phyloP scores from a whole-genome alignment of 2,888 invertebrate species.

The Nasonia oneida region DNA sequence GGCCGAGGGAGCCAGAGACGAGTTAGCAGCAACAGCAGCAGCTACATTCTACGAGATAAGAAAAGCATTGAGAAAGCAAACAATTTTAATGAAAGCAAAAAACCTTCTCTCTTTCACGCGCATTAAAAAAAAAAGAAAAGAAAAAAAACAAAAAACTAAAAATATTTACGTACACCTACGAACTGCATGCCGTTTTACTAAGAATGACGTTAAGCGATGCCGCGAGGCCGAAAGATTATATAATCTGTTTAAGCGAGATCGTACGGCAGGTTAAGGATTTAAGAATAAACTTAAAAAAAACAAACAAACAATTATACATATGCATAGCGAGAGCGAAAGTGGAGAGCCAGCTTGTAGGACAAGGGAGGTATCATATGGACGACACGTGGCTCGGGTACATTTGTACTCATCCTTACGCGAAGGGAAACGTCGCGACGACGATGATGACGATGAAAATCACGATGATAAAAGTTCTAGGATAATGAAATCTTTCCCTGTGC shows the following conservation, averaged over 20 bases:
- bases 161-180: slow-evolving; percentile 58
- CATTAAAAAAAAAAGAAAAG: slow-evolving; percentile 18
- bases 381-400: slow-evolving; percentile 28
- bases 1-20: neutral
- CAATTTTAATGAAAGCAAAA: slow-evolving; percentile 48
- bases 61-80: slow-evolving; percentile 20
- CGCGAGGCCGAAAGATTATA: slow-evolving; percentile 31
- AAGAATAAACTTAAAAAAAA: slow-evolving; percentile 36
- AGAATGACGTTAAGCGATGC: slow-evolving; percentile 14
- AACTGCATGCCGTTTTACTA: slow-evolving; percentile 58
- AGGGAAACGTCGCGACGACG: slow-evolving; percentile 26
- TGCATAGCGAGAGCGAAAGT: slow-evolving; percentile 25
- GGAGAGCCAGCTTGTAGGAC: neutral
- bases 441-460: neutral
- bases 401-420: slow-evolving; percentile 51
- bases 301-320: slow-evolving; percentile 31
- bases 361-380: slow-evolving; percentile 44
- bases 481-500: slow-evolving; percentile 47
- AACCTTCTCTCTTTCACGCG: slow-evolving; percentile 61
- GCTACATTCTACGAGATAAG: slow-evolving; percentile 47
- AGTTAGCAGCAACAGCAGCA: neutral
- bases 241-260: slow-evolving; percentile 30
- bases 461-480: slow-evolving; percentile 12
- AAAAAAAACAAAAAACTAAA: neutral
- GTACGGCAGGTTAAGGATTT: neutral